Conservation (phyloP, 2,113 vertebrate species). For the Talpa occidentalis region DNA sequence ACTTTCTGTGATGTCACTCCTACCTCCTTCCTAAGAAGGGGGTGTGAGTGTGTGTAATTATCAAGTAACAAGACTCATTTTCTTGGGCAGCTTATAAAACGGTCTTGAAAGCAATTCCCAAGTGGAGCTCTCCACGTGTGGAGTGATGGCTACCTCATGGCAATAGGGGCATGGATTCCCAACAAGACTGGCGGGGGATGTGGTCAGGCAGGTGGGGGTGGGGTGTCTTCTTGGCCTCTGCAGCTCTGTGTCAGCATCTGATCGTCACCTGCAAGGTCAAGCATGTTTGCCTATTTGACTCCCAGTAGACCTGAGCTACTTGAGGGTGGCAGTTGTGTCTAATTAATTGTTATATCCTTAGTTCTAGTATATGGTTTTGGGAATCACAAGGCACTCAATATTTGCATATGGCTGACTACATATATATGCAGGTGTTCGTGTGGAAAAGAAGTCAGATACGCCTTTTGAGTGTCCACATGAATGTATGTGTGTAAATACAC, state of each 20-base stretch:
- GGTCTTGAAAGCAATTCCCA: not conserved
- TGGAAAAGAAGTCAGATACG: not conserved
- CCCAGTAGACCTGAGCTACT: not conserved
- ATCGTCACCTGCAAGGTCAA: not conserved
- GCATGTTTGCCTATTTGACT: not conserved
- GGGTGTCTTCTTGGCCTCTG: not conserved
- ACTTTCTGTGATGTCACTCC: slow-evolving; percentile 37
- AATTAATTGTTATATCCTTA: not conserved
- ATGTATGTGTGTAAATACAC: not conserved
- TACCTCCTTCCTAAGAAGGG: slow-evolving; percentile 37
- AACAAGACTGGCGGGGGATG: not conserved
- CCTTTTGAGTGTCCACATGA: not conserved
- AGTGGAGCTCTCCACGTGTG: not conserved
- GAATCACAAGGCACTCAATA: not conserved
- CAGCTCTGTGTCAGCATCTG: not conserved
- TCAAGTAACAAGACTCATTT: slow-evolving; percentile 46
- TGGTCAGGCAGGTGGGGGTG: not conserved
- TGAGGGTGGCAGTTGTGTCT: not conserved
- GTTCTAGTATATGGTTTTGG: not conserved
- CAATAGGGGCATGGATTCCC: not conserved
- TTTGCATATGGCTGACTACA: not conserved
- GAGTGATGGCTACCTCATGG: not conserved
- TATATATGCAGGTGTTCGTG: not conserved
- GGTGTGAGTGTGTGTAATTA: slow-evolving; percentile 3
- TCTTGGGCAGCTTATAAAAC: slow-evolving; percentile 31